Conservation (phyloP, 2,797 vertebrate species). For the Microctenopoma stevenorrisi region DNA sequence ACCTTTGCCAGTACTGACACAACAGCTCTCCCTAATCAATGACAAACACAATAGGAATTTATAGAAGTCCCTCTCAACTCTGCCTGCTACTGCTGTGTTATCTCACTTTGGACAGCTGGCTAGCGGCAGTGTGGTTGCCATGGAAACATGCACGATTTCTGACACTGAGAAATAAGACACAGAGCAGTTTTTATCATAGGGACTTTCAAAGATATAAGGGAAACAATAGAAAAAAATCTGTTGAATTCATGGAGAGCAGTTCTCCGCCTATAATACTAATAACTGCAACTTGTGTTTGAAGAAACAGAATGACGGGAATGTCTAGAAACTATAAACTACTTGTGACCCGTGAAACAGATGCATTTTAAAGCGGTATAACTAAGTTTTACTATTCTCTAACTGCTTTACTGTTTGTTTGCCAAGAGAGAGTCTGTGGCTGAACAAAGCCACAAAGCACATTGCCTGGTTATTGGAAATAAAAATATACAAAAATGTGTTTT, state of each 20-base stretch:
- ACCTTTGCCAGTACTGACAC: slow-evolving; percentile 19
- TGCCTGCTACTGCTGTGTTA: slow-evolving; percentile 66
- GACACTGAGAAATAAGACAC: slow-evolving; percentile 69
- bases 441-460: slow-evolving; percentile 57
- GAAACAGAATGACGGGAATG: slow-evolving; percentile 35
- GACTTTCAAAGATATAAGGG: slow-evolving; percentile 48
- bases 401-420: slow-evolving; percentile 61
- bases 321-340: slow-evolving; percentile 41
- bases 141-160: slow-evolving; percentile 78
- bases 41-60: slow-evolving; percentile 55
- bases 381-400: slow-evolving; percentile 59
- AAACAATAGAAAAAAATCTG: slow-evolving; percentile 42
- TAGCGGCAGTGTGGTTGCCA: slow-evolving; percentile 77
- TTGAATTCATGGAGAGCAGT: slow-evolving; percentile 5
- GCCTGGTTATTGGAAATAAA: slow-evolving; percentile 74
- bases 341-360: slow-evolving; percentile 54
- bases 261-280: slow-evolving; percentile 30
- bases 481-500: slow-evolving; percentile 73
- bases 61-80: slow-evolving; percentile 56
- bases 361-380: slow-evolving; percentile 23
- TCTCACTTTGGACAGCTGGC: slow-evolving; percentile 79
- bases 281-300: slow-evolving; percentile 41
- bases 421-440: slow-evolving; percentile 40
- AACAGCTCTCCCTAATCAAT: slow-evolving; percentile 40
- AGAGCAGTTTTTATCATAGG: slow-evolving; percentile 66